Conservation (phyloP, 2,888 invertebrate species). For the Periphyllus acericola region DNA sequence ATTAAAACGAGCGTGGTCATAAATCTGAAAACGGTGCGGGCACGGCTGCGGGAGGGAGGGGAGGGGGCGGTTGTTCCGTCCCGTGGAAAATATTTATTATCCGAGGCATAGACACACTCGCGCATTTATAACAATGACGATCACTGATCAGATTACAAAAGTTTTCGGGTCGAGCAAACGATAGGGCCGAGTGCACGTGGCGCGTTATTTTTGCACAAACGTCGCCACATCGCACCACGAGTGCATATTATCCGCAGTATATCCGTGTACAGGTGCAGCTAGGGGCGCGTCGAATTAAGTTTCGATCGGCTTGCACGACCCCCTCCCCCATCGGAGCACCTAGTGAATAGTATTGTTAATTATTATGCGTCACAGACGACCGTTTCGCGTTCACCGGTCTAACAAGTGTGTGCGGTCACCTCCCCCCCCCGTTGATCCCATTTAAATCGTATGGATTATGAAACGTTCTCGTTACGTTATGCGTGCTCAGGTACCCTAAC, state of each 20-base stretch:
- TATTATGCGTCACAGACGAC: neutral
- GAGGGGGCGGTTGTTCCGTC: conserved; percentile 1
- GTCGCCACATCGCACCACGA: neutral
- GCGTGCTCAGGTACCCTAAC: too few relatives aligned
- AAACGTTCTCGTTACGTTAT: too few relatives aligned
- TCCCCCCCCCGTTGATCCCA: too few relatives aligned
- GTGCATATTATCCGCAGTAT: neutral
- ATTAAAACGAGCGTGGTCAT: conserved; percentile 53
- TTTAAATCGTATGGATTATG: too few relatives aligned
- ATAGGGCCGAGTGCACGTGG: conserved; percentile 24
- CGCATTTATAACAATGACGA: conserved; percentile 51
- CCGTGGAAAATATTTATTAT: conserved; percentile 57
- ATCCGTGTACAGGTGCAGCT: too few relatives aligned
- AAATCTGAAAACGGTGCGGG: conserved; percentile 38
- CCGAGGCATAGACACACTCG: conserved; percentile 39
- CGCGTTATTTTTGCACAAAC: conserved; percentile 43
- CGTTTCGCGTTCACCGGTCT: neutral
- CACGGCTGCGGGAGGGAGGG: neutral
- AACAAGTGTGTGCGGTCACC: neutral
- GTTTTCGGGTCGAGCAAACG: conserved; percentile 36
- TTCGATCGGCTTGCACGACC: neutral
- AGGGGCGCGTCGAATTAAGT: neutral
- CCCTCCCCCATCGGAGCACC: too few relatives aligned
- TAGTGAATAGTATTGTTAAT: too few relatives aligned
- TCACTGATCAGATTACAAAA: conserved; percentile 58